A percentile compares a stretch with the other conserved stretches of the same genome.
Conservation (phyloP, 2,888 invertebrate genomes). For the Leptinotarsa tumamoca region DNA sequence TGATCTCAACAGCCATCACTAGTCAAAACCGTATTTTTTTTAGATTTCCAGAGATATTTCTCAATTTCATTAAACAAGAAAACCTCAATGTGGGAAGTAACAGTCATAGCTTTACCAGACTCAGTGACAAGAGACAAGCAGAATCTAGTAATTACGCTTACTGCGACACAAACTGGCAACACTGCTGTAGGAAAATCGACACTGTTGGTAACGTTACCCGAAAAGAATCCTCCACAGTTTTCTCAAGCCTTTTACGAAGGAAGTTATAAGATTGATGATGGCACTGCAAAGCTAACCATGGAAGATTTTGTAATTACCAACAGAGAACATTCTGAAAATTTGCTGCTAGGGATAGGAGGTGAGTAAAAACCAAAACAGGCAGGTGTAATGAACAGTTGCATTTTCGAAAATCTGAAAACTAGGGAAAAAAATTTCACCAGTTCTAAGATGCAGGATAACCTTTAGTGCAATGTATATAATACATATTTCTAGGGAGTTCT, state of each 20-base stretch:
- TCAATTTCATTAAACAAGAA: conserved; percentile 29
- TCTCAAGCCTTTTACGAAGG: conserved; percentile 24
- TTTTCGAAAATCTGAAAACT: background rate
- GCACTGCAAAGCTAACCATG: background rate
- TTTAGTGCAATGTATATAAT: no score
- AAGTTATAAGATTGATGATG: conserved; percentile 4
- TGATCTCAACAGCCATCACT: background rate
- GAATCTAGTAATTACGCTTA: conserved; percentile 30
- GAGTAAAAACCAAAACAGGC: background rate
- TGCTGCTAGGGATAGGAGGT: conserved; percentile 23
- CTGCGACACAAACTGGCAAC: conserved; percentile 22
- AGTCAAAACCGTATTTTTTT: conserved; percentile 15
- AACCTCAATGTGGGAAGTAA: conserved; percentile 32
- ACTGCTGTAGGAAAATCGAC: conserved; percentile 18
- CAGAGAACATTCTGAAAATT: conserved; percentile 18
- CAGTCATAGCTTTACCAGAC: conserved; percentile 23
- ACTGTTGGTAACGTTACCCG: conserved; percentile 25
- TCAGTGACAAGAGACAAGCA: background rate
- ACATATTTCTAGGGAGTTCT: no score
- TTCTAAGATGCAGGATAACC: no score
- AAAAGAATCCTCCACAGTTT: conserved; percentile 20
- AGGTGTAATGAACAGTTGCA: background rate
- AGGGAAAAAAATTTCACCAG: no score
- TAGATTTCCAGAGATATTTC: conserved; percentile 40
- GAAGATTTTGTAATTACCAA: conserved; percentile 26